A percentile compares a stretch with the other conserved stretches of the same genome.
Conservation (phyloP, 2,888 invertebrate genomes). For the Yponomeuta malinellus region DNA sequence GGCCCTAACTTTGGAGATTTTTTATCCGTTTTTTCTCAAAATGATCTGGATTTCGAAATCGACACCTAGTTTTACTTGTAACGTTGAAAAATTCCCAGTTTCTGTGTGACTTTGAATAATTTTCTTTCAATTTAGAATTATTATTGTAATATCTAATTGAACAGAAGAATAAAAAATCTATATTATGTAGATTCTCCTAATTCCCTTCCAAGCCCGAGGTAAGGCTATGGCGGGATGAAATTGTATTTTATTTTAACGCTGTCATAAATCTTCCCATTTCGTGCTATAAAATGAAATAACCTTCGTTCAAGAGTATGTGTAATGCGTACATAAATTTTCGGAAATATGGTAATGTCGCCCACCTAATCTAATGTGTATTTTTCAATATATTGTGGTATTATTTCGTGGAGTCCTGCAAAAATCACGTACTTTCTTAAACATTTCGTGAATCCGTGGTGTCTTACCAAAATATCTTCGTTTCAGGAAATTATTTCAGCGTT, state of each 20-base stretch:
- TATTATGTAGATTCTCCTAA: constrained; percentile 61
- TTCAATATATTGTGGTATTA: not conserved
- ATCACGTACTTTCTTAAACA: no score
- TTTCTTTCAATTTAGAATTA: no score
- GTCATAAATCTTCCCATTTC: constrained; percentile 57
- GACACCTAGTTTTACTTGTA: no score
- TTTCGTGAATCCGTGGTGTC: no score
- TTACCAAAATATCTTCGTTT: no score
- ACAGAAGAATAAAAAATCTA: constrained; percentile 23
- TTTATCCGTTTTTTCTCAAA: no score
- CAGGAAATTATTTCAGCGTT: no score
- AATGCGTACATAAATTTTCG: constrained; percentile 44
- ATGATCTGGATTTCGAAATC: no score
- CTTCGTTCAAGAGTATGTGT: constrained; percentile 43
- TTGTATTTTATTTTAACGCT: constrained; percentile 67
- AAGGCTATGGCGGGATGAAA: constrained; percentile 45
- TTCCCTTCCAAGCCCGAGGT: constrained; percentile 39
- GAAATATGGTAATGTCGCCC: constrained; percentile 27
- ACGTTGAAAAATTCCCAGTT: no score
- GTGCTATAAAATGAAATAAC: constrained; percentile 52
- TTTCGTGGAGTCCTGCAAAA: no score
- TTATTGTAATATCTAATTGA: constrained; percentile 35
- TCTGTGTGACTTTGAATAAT: no score
- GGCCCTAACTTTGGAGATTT: no score
- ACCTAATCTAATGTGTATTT: not conserved